Evolutionary conservation across 2,113 vertebrate genomes (phyloP), one percentile per base, ranked within the genome.

Genomic region (Pomatostomus ruficeps): DNA sequence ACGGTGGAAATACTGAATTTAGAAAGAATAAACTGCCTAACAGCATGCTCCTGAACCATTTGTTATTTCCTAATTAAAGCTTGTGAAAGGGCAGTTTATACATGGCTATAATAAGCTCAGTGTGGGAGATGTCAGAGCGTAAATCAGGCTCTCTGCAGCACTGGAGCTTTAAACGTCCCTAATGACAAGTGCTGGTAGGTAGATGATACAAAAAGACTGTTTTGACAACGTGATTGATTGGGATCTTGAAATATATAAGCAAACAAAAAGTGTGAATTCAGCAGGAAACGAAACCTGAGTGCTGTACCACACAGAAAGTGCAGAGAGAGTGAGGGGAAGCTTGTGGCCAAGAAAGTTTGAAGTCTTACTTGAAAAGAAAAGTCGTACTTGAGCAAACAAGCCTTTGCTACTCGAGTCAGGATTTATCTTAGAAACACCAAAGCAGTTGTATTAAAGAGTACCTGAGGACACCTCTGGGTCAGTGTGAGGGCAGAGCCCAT

Each of bases 221-320:
- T 96, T 97, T 97, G 92, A 94, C 89, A 97, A 88, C 77, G 72
- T 96, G 83, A 96, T 95, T 97, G 94, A 97, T 92, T 96, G 94
- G 55, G 55, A 80, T 65, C 80, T 65, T 74, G 89, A 96, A 95
- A 95, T 88, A 89, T 16, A 96, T 89, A 91, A 96, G 91, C 88
- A 97, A 77, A 85, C 77, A 88, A 80, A 87, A 93, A 96, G 91
- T 85, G 61, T 96, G 63, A 40, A 93, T 96, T 85, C 93, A 96
- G 79, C 79, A 84, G 95, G 52, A 95, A 89, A 80, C 20, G 14
- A 48, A 84, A 89, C 57, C 85, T 96, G 49, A 4, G 8, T 55
- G 66, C 63, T 62, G 79, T 46, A 65, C 45, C 52, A 42, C 67
- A 80, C 21, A 52, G 26, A 19, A 66, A 93, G 29, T 68, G 83